Evolutionary conservation across 2,888 invertebrate species (phyloP), one percentile per base, ranked within the genome.

Genomic region (Crematogaster levior): DNA sequence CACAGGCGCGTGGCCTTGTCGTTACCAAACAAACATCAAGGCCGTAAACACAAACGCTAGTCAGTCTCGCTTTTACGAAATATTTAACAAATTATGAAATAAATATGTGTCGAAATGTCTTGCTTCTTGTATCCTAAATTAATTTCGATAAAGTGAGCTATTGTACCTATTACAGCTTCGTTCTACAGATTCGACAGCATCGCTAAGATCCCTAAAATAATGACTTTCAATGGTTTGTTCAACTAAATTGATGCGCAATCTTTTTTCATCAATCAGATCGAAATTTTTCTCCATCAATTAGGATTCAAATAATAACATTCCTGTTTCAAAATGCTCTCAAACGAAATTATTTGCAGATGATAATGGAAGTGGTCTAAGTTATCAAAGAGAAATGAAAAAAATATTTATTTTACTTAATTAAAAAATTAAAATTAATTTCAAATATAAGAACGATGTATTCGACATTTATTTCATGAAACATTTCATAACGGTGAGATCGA

Each of bases 11-110:
- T 6, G 37, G 61, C 61, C 37, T 21, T 15, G 24, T 24, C 15
- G 40, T 7, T 40, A 40, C 24, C 61, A 40, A 58, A 63, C 61
- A 63, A 63, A 63, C 15, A 24, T 15, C 40, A 63, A 63, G 34
- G 40, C 24, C 24, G 24, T 63, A 63, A 15, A 40, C 12, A 40
- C 61, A 40, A 40, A 63, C 61, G 61, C 15, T 40, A 40, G 37
- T 3, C 61, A 24, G 7, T 12, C 15, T 24, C 61, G 40, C 21
- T 15, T 15, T 1, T 15, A 9, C 24, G 7, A 63, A 63, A 63
- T 63, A 40, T 63, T 24, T 12, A 37, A 37, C 12, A 5, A 61
- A 37, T 40, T 63, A 24, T 40, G 15, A 1, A 24, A 63, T 21
- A 24, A 61, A 61, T 37, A 15, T 34, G 10, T n/a, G 34, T n/a